Conservation (phyloP, 2,797 vertebrate species). For the Sciurus carolinensis region DNA sequence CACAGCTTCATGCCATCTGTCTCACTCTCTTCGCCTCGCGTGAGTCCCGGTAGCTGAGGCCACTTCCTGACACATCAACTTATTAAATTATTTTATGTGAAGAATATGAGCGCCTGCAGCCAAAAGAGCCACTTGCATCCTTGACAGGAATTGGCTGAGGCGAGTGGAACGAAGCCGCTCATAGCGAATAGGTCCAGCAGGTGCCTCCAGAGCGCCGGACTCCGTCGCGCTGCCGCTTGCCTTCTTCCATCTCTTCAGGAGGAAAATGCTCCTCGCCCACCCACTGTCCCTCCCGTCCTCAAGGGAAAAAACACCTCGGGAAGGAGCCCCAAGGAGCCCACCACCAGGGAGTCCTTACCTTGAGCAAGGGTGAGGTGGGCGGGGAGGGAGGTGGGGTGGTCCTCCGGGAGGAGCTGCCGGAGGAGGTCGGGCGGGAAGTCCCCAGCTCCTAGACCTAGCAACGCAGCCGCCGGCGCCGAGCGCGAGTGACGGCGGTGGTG, state of each 20-base stretch:
- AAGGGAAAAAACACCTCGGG: neutral
- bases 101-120: slow-evolving; percentile 46
- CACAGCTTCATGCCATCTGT: slow-evolving; percentile 61
- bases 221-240: neutral
- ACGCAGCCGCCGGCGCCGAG: slow-evolving; percentile 85
- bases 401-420: slow-evolving; percentile 40
- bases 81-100: slow-evolving; percentile 41
- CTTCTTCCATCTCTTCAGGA: neutral
- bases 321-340: slow-evolving; percentile 47
- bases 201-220: neutral
- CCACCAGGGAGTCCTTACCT: slow-evolving; percentile 76
- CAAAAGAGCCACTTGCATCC: slow-evolving; percentile 40
- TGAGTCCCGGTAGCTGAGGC: slow-evolving; percentile 44
- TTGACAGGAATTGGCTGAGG: slow-evolving; percentile 42
- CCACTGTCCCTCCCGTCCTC: neutral
- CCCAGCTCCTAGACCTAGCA: slow-evolving; percentile 47
- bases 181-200: slow-evolving; percentile 16
- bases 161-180: slow-evolving; percentile 64
- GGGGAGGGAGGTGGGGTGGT: slow-evolving; percentile 66
- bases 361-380: slow-evolving; percentile 58
- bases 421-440: slow-evolving; percentile 69
- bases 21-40: slow-evolving; percentile 55
- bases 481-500: slow-evolving; percentile 84
- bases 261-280: neutral
- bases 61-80: slow-evolving; percentile 73